These are phyloP conservation scores for Cyclophora punctaria DNA, from an alignment of 2,888 invertebrate genomes.

Conservation along the genomic window DNA sequence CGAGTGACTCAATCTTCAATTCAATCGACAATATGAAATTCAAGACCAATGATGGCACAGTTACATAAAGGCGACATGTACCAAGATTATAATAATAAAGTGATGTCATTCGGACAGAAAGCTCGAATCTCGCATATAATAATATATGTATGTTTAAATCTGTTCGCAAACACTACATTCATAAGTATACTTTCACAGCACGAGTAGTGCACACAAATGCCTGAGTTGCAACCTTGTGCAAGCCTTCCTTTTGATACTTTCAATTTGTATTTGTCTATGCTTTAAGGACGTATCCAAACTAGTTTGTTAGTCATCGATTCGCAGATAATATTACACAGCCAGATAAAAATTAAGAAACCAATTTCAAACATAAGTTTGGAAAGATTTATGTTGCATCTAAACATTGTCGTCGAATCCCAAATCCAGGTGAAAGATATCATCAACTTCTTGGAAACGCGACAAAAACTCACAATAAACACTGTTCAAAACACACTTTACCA, in stretches of 20 bases:
- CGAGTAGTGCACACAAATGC: constrained; percentile 58
- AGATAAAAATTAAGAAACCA: background rate
- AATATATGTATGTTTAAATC: constrained; percentile 54
- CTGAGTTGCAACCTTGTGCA: constrained; percentile 35
- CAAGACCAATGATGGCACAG: no score
- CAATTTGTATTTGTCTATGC: constrained; percentile 18
- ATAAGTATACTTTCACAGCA: constrained; percentile 68
- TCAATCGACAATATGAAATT: no score
- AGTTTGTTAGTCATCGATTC: constrained; percentile 14
- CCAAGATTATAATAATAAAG: background rate
- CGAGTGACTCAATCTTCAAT: no score
- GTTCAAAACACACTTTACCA: constrained; percentile 36
- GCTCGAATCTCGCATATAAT: constrained; percentile 48
- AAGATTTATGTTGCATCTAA: constrained; percentile 13
- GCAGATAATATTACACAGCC: background rate
- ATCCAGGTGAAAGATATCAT: constrained; percentile 22
- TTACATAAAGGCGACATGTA: background rate
- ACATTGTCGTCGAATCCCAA: constrained; percentile 26
- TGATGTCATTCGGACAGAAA: constrained; percentile 50
- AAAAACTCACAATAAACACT: constrained; percentile 19
- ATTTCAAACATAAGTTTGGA: constrained; percentile 9
- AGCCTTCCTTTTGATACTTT: constrained; percentile 20
- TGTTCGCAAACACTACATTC: constrained; percentile 57
- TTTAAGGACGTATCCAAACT: constrained; percentile 15
- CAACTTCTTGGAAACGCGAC: background rate